Evolutionary conservation across 2,888 invertebrate species (phyloP).

Genomic region (Syrista parreyssii): DNA sequence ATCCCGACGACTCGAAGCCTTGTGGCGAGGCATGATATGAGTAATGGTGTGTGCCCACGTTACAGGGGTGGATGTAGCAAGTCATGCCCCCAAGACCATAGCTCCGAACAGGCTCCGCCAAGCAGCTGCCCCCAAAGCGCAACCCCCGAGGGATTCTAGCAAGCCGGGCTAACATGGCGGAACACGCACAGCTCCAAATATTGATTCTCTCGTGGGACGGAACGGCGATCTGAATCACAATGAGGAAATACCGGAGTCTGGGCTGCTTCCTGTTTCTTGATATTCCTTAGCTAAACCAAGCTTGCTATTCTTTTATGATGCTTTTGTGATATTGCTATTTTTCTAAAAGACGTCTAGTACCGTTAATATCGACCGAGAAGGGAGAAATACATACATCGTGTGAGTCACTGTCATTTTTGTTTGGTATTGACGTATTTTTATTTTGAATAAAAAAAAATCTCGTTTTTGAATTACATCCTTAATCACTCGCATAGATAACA

Average conservation of each 20-base stretch:
- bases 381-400: background rate
- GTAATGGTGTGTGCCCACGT: conserved; percentile 65
- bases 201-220: conserved; percentile 58
- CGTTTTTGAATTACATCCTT: background rate
- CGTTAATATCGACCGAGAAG: background rate
- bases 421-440: background rate
- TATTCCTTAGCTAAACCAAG: background rate
- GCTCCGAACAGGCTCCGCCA: conserved; percentile 25
- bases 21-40: conserved; percentile 64
- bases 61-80: conserved; percentile 59
- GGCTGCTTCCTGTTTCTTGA: conserved; percentile 8
- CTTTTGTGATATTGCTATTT: background rate
- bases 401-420: background rate
- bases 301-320: background rate
- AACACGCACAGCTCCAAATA: conserved; percentile 60
- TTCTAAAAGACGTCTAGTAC: background rate
- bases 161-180: conserved; percentile 55
- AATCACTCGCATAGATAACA: background rate
- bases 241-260: conserved; percentile 16
- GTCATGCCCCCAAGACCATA: conserved; percentile 60
- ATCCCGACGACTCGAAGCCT: conserved; percentile 25
- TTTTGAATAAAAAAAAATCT: background rate
- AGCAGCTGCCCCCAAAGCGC: conserved; percentile 34
- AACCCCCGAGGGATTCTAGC: conserved; percentile 46
- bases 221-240: conserved; percentile 23